A percentile compares a stretch with the other conserved stretches of the same genome.
Conservation (phyloP, 2,888 invertebrate genomes). For the Sarcophaga variegata region DNA sequence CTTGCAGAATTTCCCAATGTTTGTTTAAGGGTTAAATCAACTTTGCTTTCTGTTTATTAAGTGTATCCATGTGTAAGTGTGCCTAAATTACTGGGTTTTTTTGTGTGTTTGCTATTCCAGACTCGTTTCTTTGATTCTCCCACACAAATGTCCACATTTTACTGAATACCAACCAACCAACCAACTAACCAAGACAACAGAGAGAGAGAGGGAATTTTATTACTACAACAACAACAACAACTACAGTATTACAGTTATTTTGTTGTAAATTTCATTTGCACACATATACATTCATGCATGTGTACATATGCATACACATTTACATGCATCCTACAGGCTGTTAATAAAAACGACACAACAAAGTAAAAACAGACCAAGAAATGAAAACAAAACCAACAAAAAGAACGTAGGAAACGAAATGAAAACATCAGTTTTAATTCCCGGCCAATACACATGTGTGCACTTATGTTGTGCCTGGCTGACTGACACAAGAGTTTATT, state of each 20-base stretch:
- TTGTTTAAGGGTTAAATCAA: too few relatives aligned
- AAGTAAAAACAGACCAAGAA: conserved; percentile 26
- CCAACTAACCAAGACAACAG: not conserved
- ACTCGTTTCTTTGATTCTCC: not conserved
- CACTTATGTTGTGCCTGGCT: not conserved
- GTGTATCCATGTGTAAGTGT: not conserved
- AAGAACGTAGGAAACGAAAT: not conserved
- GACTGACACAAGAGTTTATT: conserved; percentile 39
- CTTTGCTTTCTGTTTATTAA: not conserved
- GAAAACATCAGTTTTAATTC: conserved; percentile 4
- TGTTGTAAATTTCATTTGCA: not conserved
- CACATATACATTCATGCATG: not conserved
- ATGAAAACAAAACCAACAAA: not conserved
- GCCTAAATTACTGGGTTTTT: too few relatives aligned
- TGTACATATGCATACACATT: not conserved
- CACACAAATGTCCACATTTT: not conserved
- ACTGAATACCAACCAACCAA: not conserved
- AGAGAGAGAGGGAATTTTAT: not conserved
- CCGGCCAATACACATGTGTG: conserved; percentile 30
- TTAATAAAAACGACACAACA: conserved; percentile 41
- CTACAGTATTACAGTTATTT: too few relatives aligned
- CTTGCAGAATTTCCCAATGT: too few relatives aligned
- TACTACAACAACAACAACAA: not conserved
- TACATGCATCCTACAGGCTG: not conserved
- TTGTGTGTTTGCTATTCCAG: not conserved